Base-by-base conservation (phyloP, 2,888 invertebrate genomes). In the Aricia artaxerxes region DNA sequence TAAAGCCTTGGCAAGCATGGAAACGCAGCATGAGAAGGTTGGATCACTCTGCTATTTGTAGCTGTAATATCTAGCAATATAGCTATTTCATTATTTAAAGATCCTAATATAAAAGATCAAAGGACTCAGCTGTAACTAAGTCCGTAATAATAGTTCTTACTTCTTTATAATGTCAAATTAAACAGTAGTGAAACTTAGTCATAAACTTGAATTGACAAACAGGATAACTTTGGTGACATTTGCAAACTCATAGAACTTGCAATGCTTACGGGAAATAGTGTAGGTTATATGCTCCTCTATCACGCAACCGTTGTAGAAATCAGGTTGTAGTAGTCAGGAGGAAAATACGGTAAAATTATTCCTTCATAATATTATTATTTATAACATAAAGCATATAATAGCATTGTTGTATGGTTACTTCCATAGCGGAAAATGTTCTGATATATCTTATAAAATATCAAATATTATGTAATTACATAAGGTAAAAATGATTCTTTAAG, bases 181-280 rank as follows among this genome's bases (percentile, higher is more conserved):
- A 38, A 69, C 69, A 35, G 69, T 69, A 38, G 69, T 69, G 35
- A 69, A 69, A 69, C 69, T 69, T 69, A 69, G 5, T 5, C 35
- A 69, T 38, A 69, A 69, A 69, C 35, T 69, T 5, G 35, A 69
- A 69, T 69, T 69, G 35, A 38, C 69, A 16, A 69, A 38, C 69
- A 38, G 69, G 35, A 69, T 38, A 69, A 69, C 69, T 69, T 69
- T 64, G 35, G 69, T 69, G 69, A 38, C 69, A 69, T 69, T 69
- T 38, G 35, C 69, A 16, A 69, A 69, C 69, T 69, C 69, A 38
- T 31, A 64, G 64, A 35, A 35, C 35, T 64, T 69, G 69, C 69
- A 69, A 38, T 69, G 69, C 35, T 16, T 31, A 64, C 64, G 31
- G 31, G 24, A 31, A 24, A 64, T 64, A 31, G 64, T 64, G 69